phyloP scores from a whole-genome alignment of 2,797 vertebrate species.

The Lycodopsis pacificus region DNA sequence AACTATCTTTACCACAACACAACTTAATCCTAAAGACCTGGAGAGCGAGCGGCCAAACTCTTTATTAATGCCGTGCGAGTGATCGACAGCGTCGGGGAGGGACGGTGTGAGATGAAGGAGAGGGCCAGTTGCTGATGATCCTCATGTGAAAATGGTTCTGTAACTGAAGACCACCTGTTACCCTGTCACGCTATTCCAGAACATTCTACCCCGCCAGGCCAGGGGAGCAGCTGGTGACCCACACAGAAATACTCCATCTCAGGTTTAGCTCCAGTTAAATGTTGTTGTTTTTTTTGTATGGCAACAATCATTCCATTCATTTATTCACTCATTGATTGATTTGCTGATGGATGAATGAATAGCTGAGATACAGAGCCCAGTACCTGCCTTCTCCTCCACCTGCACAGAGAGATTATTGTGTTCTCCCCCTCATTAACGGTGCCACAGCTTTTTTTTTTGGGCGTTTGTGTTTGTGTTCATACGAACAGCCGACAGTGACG shows the following conservation, averaged over 20 bases:
- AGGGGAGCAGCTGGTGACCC: slow-evolving; percentile 19
- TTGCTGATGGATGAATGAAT: slow-evolving; percentile 31
- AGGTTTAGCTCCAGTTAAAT: not conserved
- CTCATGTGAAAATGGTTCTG: slow-evolving; percentile 63
- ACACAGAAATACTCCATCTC: not conserved
- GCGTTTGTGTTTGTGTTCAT: slow-evolving; percentile 60
- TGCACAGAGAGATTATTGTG: slow-evolving; percentile 55
- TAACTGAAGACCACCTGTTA: slow-evolving; percentile 61
- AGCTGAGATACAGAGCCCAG: slow-evolving; percentile 4
- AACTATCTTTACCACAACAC: slow-evolving; percentile 38
- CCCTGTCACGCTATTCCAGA: slow-evolving; percentile 57
- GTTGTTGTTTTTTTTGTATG: not conserved
- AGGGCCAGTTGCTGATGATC: slow-evolving; percentile 64
- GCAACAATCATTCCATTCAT: slow-evolving; percentile 35
- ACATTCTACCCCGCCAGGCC: slow-evolving; percentile 35
- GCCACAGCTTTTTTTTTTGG: slow-evolving; percentile 47
- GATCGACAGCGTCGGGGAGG: slow-evolving; percentile 12
- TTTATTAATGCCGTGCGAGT: slow-evolving; percentile 38
- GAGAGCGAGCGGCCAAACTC: slow-evolving; percentile 36
- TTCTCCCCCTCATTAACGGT: slow-evolving; percentile 41
- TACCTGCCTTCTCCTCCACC: slow-evolving; percentile 45
- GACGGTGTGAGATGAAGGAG: slow-evolving; percentile 33
- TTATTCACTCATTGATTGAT: slow-evolving; percentile 26
- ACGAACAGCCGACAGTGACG: slow-evolving; percentile 60
- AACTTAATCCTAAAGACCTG: slow-evolving; percentile 23